Base-by-base conservation (phyloP, 2,888 invertebrate species). In the Scelioninae gen. 2 region DNA sequence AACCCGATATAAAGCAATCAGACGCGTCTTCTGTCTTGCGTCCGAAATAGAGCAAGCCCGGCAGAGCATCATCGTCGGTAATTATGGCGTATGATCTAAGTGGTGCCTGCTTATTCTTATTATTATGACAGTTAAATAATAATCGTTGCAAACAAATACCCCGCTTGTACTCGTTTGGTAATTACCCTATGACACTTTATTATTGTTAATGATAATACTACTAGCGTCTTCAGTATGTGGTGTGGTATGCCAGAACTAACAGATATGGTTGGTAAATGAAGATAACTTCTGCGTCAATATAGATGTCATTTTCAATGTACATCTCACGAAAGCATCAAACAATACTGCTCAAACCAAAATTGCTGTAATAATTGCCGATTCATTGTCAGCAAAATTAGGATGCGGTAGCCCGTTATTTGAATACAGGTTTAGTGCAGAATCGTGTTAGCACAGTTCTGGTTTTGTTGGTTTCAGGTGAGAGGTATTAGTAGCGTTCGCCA, bases 11-110 rank as follows among this genome's bases (percentile, higher is more conserved):
- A 53, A 48, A 63, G 61, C 55, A 53, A 67, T 71, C 70, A 60
- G 39, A 63, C 73, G 48, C 25, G 57, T 69, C 60, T 63, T 58
- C 50, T 65, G 52, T 72, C 58, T 48, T 33, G 48, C 53, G 65
- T 43, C 52, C 69, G 71, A 81, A 80, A 80, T 78, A 78, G 68
- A n/a, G 72, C 46, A 52, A 43, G 48, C 72, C 78, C 76, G 76
- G 73, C 73, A 58, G 69, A 76, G n/a, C n/a, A 77, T 77, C 80
- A 79, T 80, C 80, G 77, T 78, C 78, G 75, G 78, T 78, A 81
- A 82, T 82, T 81, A 82, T 79, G 79, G 78, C 78, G 25, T 11
- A 25, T 35, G 37, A 81, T 81, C 79, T 78, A 79, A 78, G 79
- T 72, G 65, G n/a, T n/a, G n/a, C n/a, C n/a, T n/a, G n/a, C n/a